These are phyloP conservation scores for Poeciliopsis turneri DNA, from an alignment of 2,797 vertebrate species.

Conservation along the genomic window DNA sequence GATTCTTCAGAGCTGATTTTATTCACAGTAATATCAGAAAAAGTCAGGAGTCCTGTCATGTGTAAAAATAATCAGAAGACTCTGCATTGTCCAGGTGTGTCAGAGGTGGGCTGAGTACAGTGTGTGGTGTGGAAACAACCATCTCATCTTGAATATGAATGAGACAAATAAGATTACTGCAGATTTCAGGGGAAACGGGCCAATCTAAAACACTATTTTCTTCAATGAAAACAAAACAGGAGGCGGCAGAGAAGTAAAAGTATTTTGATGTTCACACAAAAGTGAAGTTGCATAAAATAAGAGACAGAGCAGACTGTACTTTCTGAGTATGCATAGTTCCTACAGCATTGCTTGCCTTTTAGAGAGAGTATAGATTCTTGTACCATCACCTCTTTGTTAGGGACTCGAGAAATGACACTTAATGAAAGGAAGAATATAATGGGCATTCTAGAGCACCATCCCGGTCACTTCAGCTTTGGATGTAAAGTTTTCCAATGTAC, in stretches of 20 bases:
- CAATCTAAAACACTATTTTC: background rate
- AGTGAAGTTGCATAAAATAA: background rate
- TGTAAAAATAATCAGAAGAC: background rate
- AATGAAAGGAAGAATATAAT: background rate
- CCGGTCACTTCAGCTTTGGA: background rate
- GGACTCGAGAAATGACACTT: background rate
- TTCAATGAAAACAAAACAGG: background rate
- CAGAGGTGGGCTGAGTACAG: background rate
- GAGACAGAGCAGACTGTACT: background rate
- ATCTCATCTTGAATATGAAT: background rate
- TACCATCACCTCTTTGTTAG: background rate
- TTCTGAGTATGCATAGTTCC: background rate
- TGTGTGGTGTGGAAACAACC: background rate
- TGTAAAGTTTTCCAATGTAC: background rate
- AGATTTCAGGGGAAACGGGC: background rate
- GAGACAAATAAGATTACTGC: background rate
- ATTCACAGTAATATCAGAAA: slow-evolving; percentile 42
- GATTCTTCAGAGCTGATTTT: slow-evolving; percentile 46
- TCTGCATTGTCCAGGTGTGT: background rate
- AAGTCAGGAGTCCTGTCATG: background rate
- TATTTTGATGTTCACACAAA: background rate
- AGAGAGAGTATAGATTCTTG: background rate
- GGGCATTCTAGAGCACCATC: background rate
- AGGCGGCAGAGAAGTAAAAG: background rate
- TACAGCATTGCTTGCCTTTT: background rate